A percentile compares a stretch with the other conserved stretches of the same genome.
Conservation (phyloP, 2,888 invertebrate species). For the Odontocerum albicorne region DNA sequence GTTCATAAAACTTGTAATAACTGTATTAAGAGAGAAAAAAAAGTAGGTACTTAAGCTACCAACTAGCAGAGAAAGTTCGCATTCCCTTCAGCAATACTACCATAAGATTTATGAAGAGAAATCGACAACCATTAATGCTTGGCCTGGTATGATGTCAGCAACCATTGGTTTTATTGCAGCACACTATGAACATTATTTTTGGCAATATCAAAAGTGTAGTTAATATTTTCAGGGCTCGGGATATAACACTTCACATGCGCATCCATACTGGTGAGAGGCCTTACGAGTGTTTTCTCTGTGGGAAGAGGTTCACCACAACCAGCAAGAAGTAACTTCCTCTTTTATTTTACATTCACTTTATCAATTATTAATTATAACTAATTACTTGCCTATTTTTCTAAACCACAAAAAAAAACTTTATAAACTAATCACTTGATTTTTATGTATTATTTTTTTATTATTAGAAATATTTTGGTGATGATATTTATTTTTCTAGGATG, state of each 20-base stretch:
- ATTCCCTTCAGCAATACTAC: too few relatives aligned
- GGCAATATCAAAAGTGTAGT: too few relatives aligned
- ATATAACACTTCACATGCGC: conserved; percentile 24
- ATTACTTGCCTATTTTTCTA: too few relatives aligned
- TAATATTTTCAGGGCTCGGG: conserved; percentile 9
- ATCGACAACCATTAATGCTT: background rate
- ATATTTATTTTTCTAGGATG: background rate
- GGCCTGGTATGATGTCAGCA: background rate
- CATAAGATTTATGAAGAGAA: too few relatives aligned
- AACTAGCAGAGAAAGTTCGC: too few relatives aligned
- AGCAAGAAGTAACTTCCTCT: conserved; percentile 29
- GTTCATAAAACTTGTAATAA: too few relatives aligned
- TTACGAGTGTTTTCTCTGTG: conserved; percentile 18
- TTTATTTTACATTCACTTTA: background rate
- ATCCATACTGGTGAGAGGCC: conserved; percentile 21
- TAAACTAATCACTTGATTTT: background rate
- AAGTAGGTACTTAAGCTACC: too few relatives aligned
- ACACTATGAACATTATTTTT: too few relatives aligned
- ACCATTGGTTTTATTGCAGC: too few relatives aligned
- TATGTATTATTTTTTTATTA: background rate
- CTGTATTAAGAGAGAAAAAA: too few relatives aligned
- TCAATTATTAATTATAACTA: too few relatives aligned
- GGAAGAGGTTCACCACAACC: conserved; percentile 30
- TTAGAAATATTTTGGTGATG: background rate
- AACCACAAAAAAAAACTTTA: too few relatives aligned